Evolutionary conservation across 2,888 invertebrate species (phyloP), one percentile per base, ranked within the genome.

Genomic region (Dryobota labecula): DNA sequence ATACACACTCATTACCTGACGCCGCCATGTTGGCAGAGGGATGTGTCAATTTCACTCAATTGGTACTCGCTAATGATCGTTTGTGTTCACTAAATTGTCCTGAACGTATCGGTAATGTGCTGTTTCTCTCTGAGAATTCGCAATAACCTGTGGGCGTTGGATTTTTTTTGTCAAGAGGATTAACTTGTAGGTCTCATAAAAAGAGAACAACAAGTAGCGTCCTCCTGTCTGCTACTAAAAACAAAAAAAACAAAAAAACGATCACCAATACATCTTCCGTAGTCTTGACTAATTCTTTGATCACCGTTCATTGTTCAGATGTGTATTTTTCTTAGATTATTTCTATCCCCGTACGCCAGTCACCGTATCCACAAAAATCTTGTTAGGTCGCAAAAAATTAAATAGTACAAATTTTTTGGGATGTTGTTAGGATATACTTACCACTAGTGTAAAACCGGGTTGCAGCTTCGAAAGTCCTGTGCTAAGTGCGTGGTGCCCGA

Each of bases 1-100:
- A 63, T 56, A 63, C 66, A 84, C 70, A 86, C 80, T 80, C 80
- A 80, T 80, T 80, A 83, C 80, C 51, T 61, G 61, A 45, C 47
- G 56, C 61, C 38, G 43, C 33, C 33, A n/a, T 80, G 80, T 83
- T 83, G 30, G 56, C 30, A 33, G 38, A 65, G 79, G 73, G 79
- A 63, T 80, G 51, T 80, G 80, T 68, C 80, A 80, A 80, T 83
- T 70, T 80, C 45, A 47, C 43, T 36, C 64, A 67, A 68, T 70
- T 73, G 65, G 70, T 47, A 58, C 62, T 38, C 33, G n/a, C 53
- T 83, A 79, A 79, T 79, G 58, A 45, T 49, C 36, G 53, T 61
- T 38, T 68, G 65, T 62, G 58, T 61, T 38, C 11, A 30, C 53
- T 36, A 57, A 62, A 66, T 57, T 64, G 20, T 56, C 47, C 18